phyloP scores from a whole-genome alignment of 1,140 invertebrate genomes.

The Lasioglossum albipes region DNA sequence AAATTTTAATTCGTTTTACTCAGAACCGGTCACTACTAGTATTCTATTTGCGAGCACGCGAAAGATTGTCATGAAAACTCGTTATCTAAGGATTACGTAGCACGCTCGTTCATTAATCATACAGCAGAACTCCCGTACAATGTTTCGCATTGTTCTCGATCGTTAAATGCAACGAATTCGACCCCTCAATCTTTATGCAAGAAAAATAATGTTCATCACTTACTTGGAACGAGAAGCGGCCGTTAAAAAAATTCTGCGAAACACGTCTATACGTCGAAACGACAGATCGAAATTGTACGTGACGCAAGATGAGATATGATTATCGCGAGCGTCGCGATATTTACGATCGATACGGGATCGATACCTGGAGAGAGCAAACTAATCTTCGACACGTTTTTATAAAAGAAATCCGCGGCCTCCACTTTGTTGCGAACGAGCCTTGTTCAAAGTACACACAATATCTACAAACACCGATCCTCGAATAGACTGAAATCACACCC shows the following conservation, averaged over 20 bases:
- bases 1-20: too few relatives aligned
- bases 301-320: constrained; percentile 31
- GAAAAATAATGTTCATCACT: constrained; percentile 1
- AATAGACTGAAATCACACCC: not conserved
- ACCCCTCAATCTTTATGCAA: not conserved
- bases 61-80: not conserved
- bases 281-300: constrained; percentile 32
- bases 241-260: constrained; percentile 11
- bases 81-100: not conserved
- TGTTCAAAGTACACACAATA: not conserved
- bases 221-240: not conserved
- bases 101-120: not conserved
- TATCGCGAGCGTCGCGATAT: constrained; percentile 27
- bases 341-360: constrained; percentile 35
- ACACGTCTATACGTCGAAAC: not conserved
- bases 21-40: too few relatives aligned
- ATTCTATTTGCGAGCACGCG: not conserved
- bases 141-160: not conserved
- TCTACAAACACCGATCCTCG: not conserved
- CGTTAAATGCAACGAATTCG: not conserved
- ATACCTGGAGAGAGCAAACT: not conserved
- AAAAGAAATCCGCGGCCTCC: not conserved
- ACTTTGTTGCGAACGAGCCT: not conserved
- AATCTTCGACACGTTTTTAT: constrained; percentile 13
- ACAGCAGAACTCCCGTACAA: not conserved